Percentiles rank a stretch among this genome's conserved stretches.
Evolutionary conservation across 2,888 invertebrate species (phyloP).

Genomic region (Limulus polyphemus): DNA sequence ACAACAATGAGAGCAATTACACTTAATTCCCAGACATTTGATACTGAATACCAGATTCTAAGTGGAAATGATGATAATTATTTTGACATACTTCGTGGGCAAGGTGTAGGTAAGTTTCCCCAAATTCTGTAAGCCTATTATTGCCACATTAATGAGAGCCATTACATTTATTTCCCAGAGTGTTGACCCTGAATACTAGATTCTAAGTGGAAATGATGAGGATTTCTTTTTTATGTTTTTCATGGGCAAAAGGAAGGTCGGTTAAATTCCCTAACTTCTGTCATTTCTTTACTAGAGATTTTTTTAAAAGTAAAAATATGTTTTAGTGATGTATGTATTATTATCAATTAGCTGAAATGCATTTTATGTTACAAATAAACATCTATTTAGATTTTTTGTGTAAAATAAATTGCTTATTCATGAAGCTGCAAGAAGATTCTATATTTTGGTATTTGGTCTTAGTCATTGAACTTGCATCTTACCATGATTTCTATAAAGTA

Average conservation of each 20-base stretch:
- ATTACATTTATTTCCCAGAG: constrained; percentile 1
- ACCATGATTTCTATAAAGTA: too few species aligned
- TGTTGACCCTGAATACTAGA: constrained; percentile 8
- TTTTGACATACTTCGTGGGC: constrained; percentile 18
- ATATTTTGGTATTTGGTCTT: too few species aligned
- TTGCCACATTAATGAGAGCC: constrained; percentile 14
- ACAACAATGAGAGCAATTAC: constrained; percentile 17
- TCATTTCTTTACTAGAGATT: too few species aligned
- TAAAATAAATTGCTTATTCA: too few species aligned
- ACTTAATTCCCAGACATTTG: not conserved
- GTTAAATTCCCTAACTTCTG: not conserved
- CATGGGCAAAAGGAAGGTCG: constrained; percentile 15
- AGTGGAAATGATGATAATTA: constrained; percentile 8
- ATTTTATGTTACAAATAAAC: too few species aligned
- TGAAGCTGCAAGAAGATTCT: too few species aligned
- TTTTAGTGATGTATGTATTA: too few species aligned
- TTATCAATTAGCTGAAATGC: too few species aligned
- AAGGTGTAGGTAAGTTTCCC: constrained; percentile 17
- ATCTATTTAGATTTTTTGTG: too few species aligned
- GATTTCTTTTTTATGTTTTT: constrained; percentile 11
- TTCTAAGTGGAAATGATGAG: constrained; percentile 12
- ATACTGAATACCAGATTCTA: constrained; percentile 8
- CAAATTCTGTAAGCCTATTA: constrained; percentile 7
- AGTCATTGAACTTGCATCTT: too few species aligned
- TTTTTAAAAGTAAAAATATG: too few species aligned